These are phyloP conservation scores for Oscheius sp. DNA, from an alignment of 1,140 invertebrate species.

Conservation along the genomic window DNA sequence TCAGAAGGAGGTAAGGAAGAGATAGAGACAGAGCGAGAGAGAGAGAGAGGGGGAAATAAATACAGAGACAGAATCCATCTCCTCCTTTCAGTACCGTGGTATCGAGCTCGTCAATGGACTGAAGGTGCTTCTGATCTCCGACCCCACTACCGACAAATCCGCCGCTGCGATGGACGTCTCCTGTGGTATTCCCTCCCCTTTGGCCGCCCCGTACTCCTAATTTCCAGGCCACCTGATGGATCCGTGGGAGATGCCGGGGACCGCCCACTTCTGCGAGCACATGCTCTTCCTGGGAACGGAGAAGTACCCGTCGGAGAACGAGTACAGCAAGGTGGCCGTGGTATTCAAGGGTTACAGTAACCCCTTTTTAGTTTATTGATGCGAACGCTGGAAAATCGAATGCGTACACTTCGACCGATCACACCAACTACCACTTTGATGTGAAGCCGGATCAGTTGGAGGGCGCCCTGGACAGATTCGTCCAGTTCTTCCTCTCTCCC, in stretches of 20 bases:
- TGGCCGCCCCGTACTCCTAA: no score
- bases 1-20: no score
- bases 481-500: conserved; percentile 89
- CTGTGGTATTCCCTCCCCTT: conserved; percentile 3
- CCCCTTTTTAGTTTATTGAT: conserved; percentile 69
- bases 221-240: conserved; percentile 75
- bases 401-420: conserved; percentile 81
- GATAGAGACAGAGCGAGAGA: no score
- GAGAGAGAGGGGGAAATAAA: no score
- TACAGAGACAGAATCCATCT: no score
- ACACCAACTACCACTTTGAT: conserved; percentile 92
- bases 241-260: conserved; percentile 78
- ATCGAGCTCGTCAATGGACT: conserved; percentile 79
- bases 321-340: conserved; percentile 70
- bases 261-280: conserved; percentile 95
- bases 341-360: not conserved
- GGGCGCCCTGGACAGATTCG: conserved; percentile 70
- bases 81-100: conserved; percentile 71
- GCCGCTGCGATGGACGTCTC: conserved; percentile 73
- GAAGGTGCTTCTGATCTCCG: conserved; percentile 84
- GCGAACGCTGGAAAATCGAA: conserved; percentile 85
- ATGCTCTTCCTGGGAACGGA: conserved; percentile 92
- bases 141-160: conserved; percentile 85
- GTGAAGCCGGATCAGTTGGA: conserved; percentile 74
- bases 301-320: conserved; percentile 85